Evolutionary conservation across 2,797 vertebrate species (phyloP), one percentile per base, ranked within the genome.

Genomic region (Danio kyathit): DNA sequence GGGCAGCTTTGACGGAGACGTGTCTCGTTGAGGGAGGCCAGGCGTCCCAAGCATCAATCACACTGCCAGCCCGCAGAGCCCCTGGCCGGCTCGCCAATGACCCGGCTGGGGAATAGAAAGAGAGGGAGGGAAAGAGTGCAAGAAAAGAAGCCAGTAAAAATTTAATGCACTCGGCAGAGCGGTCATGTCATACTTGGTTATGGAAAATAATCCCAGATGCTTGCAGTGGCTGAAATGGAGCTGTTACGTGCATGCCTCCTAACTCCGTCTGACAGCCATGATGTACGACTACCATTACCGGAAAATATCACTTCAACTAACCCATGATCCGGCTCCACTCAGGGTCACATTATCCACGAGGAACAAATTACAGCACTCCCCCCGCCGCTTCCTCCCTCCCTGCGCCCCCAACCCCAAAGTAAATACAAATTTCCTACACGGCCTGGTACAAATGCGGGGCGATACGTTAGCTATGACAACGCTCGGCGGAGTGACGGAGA

Each of bases 231-330:
- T 97, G 97, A 97, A 98, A 99, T 99, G 96, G 97, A 99, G 97
- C 96, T 97, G 96, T 98, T 98, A 97, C 96, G 95, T 96, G 96
- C 95, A 97, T 93, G 96, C 96, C 96, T 98, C 96, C 97, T 99
- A 99, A 99, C 97, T 97, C 93, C 92, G 95, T 96, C 96, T 98
- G 97, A 99, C 97, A 99, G 96, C 95, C 90, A 95, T 98, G 97
- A 99, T 99, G 96, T 98, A 99, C 95, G 97, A 99, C 97, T 96
- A 97, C 97, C 96, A 99, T 99, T 98, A 99, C 96, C 93, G 96
- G 97, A 97, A 99, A 99, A 99, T 99, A 99, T 99, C 97, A 98
- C 97, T 99, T 99, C 97, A 98, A 99, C 97, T 98, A 99, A 98
- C 97, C 97, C 96, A 95, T 98, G 97, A 98, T 98, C 97, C 96